Evolutionary conservation across 2,888 invertebrate genomes (phyloP), one percentile per base, ranked within the genome.

Genomic region (Acanthosoma haemorrhoidale): DNA sequence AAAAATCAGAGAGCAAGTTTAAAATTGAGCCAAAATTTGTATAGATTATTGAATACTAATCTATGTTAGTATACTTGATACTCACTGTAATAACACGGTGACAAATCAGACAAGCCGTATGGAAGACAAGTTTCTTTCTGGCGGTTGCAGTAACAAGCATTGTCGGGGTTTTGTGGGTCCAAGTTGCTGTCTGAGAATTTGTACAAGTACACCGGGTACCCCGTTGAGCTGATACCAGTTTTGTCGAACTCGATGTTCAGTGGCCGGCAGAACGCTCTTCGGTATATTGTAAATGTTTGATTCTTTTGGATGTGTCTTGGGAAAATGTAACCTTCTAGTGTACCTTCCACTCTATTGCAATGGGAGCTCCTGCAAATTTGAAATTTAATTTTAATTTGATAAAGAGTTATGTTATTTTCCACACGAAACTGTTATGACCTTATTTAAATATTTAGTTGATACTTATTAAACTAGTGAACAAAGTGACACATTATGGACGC

Each of bases 191-290:
- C 84, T 0, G 84, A 80, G 41, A 91, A 79, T 67, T 82, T 82
- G 77, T 88, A 93, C 71, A 83, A 80, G 73, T 84, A 83, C 0
- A 83, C 87, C 11, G 84, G 81, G 0, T 87, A 80, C 0, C 89
- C 89, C 18, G 81, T 78, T 1, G 81, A 76, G 6, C 78, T 78
- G 2, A 78, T 72, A 0, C 77, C 72, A 21, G 76, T 71, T 70
- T 78, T 81, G 21, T 80, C 78, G 74, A 80, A 87, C 1, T 77
- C 78, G 51, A 88, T 79, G 0, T 84, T 86, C 39, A 92, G 76
- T 0, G 88, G 83, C 58, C 92, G 83, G 78, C 94, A 94, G 76
- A 94, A 88, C 0, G 90, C 86, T 75, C 87, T 86, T 25, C 91
- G 83, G 79, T 87, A 94, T 6, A 92, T 78, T 15, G 83, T 80